Base-by-base conservation (phyloP, 2,113 vertebrate genomes). In the Cygnus atratus region DNA sequence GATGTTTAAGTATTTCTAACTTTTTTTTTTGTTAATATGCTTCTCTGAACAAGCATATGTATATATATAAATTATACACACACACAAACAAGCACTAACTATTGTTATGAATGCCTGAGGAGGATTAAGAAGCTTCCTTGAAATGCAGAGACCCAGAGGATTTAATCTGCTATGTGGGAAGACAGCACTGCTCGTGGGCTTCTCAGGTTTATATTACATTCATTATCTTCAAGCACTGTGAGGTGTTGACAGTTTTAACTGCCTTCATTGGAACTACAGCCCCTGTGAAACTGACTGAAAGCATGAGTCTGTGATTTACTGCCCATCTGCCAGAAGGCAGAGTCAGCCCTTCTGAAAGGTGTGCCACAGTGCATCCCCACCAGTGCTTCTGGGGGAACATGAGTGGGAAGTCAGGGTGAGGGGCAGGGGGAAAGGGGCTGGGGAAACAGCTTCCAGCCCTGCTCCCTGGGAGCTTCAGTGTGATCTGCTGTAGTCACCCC, bases 241-340 rank as follows among this genome's bases (percentile, higher is more conserved):
- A 83, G 68, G 84, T 90, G 92, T 58, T 95, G 95, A 96, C 94
- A 96, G 92, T 83, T 96, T 96, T 96, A 97, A 94, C 95, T 81
- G 93, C 90, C 68, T 96, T 93, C 74, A 7, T 21, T 66, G 80
- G 75, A 67, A 67, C 6, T 3, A 44, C 7, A 2, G 85, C 43
- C 73, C 63, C 63, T 82, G 63, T 25, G 57, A 88, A 93, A 86
- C 29, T 3, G 18, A 91, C 92, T 20, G 4, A 3, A 2, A 29
- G 24, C n/a, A 59, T 77, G 52, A 95, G 95, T 95, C 84, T 61
- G 88, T 1, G 10, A 92, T 77, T 84, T 85, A 43, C 61, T 6
- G 1, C 50, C 89, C 95, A 93, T 90, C 96, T 95, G 95, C 79
- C 91, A 83, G 28, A 41, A 22, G 11, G 54, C n/a, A n/a, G 66